Conservation (phyloP, 2,113 vertebrate genomes). For the Serilophus lunatus region DNA sequence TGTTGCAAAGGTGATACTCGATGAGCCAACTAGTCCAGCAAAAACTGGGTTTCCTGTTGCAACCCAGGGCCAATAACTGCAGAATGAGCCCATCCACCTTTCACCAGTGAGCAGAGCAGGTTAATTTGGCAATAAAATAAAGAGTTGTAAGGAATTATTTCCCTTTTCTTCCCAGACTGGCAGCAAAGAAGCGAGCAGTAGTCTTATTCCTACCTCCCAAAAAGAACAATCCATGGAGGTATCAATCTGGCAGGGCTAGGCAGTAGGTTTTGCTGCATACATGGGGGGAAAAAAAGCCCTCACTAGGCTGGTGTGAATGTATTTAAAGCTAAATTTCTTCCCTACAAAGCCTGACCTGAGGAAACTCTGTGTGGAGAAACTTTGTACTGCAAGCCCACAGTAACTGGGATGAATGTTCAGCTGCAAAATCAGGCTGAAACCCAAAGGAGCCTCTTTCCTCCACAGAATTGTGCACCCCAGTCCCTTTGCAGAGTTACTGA, state of each 20-base stretch:
- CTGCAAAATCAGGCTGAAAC: not conserved
- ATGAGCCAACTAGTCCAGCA: not conserved
- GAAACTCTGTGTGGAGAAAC: rapidly evolving
- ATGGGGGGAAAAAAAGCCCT: not conserved
- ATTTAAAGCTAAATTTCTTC: not conserved
- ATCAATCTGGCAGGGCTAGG: not conserved
- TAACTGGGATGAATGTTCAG: not conserved
- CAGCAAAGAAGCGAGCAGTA: not conserved
- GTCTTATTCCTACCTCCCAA: not conserved
- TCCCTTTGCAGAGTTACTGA: not conserved
- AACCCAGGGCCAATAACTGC: not conserved
- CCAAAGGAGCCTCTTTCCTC: not conserved
- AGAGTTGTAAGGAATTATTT: not conserved
- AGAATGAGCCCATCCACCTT: rapidly evolving
- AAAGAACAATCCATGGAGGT: not conserved
- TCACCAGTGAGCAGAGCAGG: not conserved
- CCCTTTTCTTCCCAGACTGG: not conserved
- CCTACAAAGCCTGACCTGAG: not conserved
- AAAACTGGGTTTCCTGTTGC: not conserved
- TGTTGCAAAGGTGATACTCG: not conserved
- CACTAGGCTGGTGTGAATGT: not conserved
- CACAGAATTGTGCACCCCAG: not conserved
- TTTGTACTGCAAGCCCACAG: not conserved
- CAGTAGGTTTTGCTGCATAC: not conserved
- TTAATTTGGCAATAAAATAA: not conserved